phyloP scores from a whole-genome alignment of 2,888 invertebrate species.

The Campoplex nolae region DNA sequence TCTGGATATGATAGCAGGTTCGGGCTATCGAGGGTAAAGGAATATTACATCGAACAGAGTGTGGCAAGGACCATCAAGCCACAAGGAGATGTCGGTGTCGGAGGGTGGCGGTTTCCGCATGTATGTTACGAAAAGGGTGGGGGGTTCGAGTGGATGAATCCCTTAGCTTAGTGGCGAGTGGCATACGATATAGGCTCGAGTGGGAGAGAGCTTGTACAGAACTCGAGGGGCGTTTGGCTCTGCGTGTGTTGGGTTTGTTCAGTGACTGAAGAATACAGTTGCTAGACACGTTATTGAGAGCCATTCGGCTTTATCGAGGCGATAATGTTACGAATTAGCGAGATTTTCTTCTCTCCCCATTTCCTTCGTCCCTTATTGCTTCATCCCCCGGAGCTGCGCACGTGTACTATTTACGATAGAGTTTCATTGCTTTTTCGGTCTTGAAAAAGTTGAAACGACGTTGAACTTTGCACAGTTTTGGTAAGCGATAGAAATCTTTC shows the following conservation, averaged over 20 bases:
- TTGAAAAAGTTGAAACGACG: not conserved
- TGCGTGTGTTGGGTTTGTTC: slow-evolving; percentile 45
- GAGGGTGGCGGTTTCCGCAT: slow-evolving; percentile 69
- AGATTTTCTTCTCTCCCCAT: slow-evolving; percentile 78
- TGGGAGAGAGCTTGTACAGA: slow-evolving; percentile 41
- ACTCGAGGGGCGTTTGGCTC: slow-evolving; percentile 68
- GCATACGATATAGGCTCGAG: slow-evolving; percentile 68
- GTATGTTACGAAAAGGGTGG: not conserved
- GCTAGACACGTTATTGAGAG: slow-evolving; percentile 77
- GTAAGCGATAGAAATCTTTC: not conserved
- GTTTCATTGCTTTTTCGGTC: not conserved
- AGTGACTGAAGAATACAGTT: slow-evolving; percentile 42
- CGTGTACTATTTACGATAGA: slow-evolving; percentile 10
- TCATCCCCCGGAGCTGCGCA: not conserved
- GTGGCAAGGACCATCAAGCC: slow-evolving; percentile 65
- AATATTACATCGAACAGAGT: slow-evolving; percentile 73
- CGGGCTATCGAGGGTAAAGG: not conserved
- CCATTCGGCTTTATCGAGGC: slow-evolving; percentile 81
- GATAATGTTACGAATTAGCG: slow-evolving; percentile 83
- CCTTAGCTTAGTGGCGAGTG: slow-evolving; percentile 77
- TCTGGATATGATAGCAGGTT: not conserved
- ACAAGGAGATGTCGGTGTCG: slow-evolving; percentile 59
- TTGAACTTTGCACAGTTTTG: not conserved
- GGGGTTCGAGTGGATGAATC: slow-evolving; percentile 79
- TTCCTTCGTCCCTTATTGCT: slow-evolving; percentile 20